Evolutionary conservation across 2,888 invertebrate genomes (phyloP).

Genomic region (Drosophila antonietae): DNA sequence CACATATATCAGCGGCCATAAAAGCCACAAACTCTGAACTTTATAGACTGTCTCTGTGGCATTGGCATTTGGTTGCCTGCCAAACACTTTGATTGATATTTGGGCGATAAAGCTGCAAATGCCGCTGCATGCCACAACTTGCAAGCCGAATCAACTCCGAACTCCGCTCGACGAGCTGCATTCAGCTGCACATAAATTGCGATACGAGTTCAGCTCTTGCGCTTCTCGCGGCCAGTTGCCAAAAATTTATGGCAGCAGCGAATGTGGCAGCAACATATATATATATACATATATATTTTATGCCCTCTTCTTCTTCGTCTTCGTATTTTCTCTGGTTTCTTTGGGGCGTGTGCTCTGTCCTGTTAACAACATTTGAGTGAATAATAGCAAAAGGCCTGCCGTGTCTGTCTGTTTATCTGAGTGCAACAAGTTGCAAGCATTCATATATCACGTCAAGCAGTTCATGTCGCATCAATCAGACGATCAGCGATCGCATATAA

Average conservation of each 20-base stretch:
- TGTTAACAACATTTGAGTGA: conserved; percentile 66
- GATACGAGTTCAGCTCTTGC: conserved; percentile 68
- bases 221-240: conserved; percentile 13
- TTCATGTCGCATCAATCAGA: background rate
- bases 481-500: background rate
- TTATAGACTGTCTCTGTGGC: conserved; percentile 69
- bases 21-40: conserved; percentile 73
- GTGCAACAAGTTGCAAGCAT: conserved; percentile 27
- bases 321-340: background rate
- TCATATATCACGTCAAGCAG: conserved; percentile 7
- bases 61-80: conserved; percentile 23
- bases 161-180: conserved; percentile 57
- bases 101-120: conserved; percentile 71
- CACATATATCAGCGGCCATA: conserved; percentile 55
- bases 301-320: background rate
- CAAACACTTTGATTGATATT: conserved; percentile 68
- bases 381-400: conserved; percentile 6
- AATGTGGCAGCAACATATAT: conserved; percentile 44
- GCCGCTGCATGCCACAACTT: conserved; percentile 53
- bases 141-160: conserved; percentile 12
- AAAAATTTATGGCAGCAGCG: conserved; percentile 71
- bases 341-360: conserved; percentile 73
- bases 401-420: background rate
- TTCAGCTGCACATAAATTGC: conserved; percentile 75
- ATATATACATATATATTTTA: background rate